phyloP scores from a whole-genome alignment of 2,888 invertebrate genomes.

The Drosophila greeni region DNA sequence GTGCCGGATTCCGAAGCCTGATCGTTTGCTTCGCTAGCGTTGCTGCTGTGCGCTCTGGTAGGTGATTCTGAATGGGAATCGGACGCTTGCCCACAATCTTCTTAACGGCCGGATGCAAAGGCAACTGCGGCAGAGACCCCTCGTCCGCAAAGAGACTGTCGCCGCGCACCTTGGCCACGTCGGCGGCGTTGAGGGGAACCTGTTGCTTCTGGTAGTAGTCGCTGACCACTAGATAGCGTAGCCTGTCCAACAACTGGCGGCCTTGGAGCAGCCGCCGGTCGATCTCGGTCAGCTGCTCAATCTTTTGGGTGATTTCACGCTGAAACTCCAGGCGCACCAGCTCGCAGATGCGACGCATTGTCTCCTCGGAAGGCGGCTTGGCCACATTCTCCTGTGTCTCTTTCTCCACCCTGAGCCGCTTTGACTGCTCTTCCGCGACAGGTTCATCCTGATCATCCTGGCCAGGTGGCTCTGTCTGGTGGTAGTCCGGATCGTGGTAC shows the following conservation, averaged over 20 bases:
- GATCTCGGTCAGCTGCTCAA: conserved; percentile 85
- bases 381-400: conserved; percentile 41
- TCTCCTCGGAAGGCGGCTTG: conserved; percentile 71
- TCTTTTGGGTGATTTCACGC: conserved; percentile 84
- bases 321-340: conserved; percentile 87
- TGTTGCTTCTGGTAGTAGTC: conserved; percentile 82
- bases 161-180: conserved; percentile 72
- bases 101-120: conserved; percentile 88
- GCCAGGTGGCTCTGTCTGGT: background rate
- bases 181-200: conserved; percentile 77
- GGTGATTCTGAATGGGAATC: conserved; percentile 47
- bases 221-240: conserved; percentile 82
- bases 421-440: background rate
- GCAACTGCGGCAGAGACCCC: conserved; percentile 78
- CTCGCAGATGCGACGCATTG: conserved; percentile 77
- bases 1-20: conserved; percentile 67
- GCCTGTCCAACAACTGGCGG: conserved; percentile 81
- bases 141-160: conserved; percentile 64
- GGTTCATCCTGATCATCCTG: conserved; percentile 1
- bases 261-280: conserved; percentile 83
- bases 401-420: conserved; percentile 15
- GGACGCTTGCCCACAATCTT: conserved; percentile 84
- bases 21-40: conserved; percentile 79
- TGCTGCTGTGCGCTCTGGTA: conserved; percentile 79
- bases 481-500: conserved; percentile 83